These are phyloP conservation scores for Dynastes maya DNA, from an alignment of 2,888 invertebrate species.

Conservation along the genomic window DNA sequence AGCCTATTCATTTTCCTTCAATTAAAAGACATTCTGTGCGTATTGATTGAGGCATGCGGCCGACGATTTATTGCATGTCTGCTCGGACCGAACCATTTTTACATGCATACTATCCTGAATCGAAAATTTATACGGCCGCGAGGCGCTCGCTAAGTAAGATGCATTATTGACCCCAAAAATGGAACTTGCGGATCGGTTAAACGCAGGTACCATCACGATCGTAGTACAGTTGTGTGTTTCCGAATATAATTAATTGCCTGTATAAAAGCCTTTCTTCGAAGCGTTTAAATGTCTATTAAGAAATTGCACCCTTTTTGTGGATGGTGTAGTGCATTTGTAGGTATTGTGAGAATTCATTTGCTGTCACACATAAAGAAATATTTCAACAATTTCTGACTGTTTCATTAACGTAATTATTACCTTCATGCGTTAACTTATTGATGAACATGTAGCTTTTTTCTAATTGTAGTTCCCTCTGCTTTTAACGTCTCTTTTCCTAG, in stretches of 20 bases:
- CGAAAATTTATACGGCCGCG: conserved; percentile 43
- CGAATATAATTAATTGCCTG: conserved; percentile 16
- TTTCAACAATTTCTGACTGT: no score
- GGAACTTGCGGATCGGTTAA: conserved; percentile 29
- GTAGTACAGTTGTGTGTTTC: conserved; percentile 5
- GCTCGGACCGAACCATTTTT: conserved; percentile 26
- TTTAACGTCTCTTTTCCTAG: no score
- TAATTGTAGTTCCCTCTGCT: no score
- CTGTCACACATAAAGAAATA: no score
- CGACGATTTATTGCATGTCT: conserved; percentile 47
- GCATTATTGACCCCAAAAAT: conserved; percentile 49
- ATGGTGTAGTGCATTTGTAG: no score
- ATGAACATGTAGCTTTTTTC: no score
- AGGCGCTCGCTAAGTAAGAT: conserved; percentile 42
- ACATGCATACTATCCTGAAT: conserved; percentile 42
- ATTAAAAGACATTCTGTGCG: conserved; percentile 50
- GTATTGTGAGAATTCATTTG: no score
- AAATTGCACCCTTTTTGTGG: no score
- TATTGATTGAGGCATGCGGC: conserved; percentile 51
- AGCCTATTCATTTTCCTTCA: conserved; percentile 51
- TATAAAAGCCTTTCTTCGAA: not conserved
- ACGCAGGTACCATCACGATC: conserved; percentile 14
- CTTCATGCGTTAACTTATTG: no score
- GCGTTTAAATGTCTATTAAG: conserved; percentile 1
- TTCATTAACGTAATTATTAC: no score